phyloP scores from a whole-genome alignment of 2,888 invertebrate species.

The Drosophila pseudotalamancana region DNA sequence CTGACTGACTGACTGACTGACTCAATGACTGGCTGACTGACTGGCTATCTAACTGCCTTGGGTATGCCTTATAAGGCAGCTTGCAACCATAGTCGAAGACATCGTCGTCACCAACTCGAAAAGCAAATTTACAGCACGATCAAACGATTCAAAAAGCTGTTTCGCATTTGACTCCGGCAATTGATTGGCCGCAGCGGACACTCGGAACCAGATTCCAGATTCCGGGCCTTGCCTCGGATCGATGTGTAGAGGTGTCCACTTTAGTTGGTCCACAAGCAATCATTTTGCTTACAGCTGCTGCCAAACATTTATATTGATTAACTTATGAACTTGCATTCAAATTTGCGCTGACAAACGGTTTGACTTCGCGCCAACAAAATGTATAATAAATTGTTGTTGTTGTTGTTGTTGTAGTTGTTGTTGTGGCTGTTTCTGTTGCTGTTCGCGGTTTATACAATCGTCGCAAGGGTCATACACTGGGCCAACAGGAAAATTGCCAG shows the following conservation, averaged over 20 bases:
- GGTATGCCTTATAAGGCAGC: conserved; percentile 31
- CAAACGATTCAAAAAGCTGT: conserved; percentile 66
- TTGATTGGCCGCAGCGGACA: conserved; percentile 38
- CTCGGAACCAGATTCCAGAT: conserved; percentile 6
- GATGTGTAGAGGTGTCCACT: conserved; percentile 39
- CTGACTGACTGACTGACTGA: not conserved
- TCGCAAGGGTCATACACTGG: conserved; percentile 12
- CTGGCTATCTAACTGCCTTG: conserved; percentile 22
- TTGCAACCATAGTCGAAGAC: conserved; percentile 15
- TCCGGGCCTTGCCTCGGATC: conserved; percentile 5
- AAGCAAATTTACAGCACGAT: conserved; percentile 74
- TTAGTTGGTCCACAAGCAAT: conserved; percentile 21
- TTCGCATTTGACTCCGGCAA: conserved; percentile 29
- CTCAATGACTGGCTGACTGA: conserved; percentile 9
- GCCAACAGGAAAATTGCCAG: conserved; percentile 30
- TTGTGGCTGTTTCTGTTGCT: conserved; percentile 7
- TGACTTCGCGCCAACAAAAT: conserved; percentile 73
- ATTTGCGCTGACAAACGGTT: conserved; percentile 68
- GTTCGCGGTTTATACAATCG: conserved; percentile 9
- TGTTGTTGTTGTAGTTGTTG: not conserved
- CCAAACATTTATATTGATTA: conserved; percentile 70
- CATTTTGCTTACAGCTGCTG: conserved; percentile 8
- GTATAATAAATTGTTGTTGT: conserved; percentile 54
- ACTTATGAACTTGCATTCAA: conserved; percentile 77
- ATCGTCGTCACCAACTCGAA: conserved; percentile 60